These are phyloP conservation scores for Ganaspis brasiliensis DNA, from an alignment of 2,888 invertebrate genomes.

Conservation along the genomic window DNA sequence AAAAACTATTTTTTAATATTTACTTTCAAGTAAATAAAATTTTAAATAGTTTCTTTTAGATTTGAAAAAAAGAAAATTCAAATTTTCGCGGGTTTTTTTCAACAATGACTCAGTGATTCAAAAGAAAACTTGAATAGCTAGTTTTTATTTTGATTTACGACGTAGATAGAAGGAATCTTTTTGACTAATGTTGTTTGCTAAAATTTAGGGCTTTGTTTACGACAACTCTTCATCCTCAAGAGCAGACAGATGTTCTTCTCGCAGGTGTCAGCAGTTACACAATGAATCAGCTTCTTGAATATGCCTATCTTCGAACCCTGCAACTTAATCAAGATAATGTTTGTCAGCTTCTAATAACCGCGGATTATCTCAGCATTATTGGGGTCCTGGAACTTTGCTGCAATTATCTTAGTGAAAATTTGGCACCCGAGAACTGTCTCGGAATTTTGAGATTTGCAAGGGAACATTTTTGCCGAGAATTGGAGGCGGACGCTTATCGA, in stretches of 20 bases:
- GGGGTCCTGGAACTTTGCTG: conserved; percentile 92
- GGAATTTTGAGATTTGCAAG: conserved; percentile 92
- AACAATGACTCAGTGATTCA: too few species aligned
- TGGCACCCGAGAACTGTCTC: conserved; percentile 91
- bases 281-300: conserved; percentile 90
- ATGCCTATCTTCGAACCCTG: conserved; percentile 91
- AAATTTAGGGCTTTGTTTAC: conserved; percentile 91
- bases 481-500: conserved; percentile 86
- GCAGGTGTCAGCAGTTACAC: conserved; percentile 90
- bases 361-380: conserved; percentile 93
- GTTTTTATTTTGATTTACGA: too few species aligned
- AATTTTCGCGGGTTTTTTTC: too few species aligned
- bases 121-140: too few species aligned
- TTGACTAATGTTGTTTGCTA: too few species aligned
- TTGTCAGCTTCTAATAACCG: conserved; percentile 89
- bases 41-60: too few species aligned
- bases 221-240: conserved; percentile 87
- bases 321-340: conserved; percentile 90
- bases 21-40: too few species aligned
- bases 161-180: too few species aligned
- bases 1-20: too few species aligned
- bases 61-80: too few species aligned
- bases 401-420: conserved; percentile 86
- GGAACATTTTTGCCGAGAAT: conserved; percentile 87
- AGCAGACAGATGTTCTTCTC: conserved; percentile 87